Percentiles rank a stretch among this genome's conserved stretches.
These are phyloP conservation scores for Chalcosyrphus nemorum DNA, from an alignment of 2,888 invertebrate genomes.

Conservation along the genomic window DNA sequence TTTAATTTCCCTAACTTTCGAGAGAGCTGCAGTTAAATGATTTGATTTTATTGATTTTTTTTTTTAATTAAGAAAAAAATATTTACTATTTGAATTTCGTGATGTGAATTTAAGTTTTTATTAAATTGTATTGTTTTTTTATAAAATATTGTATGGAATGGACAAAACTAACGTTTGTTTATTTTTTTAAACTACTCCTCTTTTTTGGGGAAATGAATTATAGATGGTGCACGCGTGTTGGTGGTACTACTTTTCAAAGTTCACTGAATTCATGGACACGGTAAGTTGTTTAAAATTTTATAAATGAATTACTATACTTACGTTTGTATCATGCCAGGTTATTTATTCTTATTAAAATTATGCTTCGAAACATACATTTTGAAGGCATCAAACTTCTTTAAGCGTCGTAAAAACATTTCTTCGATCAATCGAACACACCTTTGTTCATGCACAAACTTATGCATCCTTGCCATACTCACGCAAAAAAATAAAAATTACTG, in stretches of 20 bases:
- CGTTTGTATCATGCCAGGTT: not conserved
- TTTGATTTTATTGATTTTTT: constrained; percentile 15
- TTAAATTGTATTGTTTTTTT: not conserved
- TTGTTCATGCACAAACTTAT: too few relatives aligned
- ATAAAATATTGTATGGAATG: constrained; percentile 50
- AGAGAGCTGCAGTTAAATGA: constrained; percentile 78
- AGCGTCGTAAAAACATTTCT: too few relatives aligned
- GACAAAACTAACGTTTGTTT: constrained; percentile 57
- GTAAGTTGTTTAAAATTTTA: constrained; percentile 84
- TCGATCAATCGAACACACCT: too few relatives aligned
- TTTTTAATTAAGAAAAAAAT: constrained; percentile 7
- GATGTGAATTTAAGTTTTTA: constrained; percentile 37
- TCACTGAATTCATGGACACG: constrained; percentile 97
- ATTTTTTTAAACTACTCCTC: constrained; percentile 35
- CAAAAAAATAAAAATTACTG: too few relatives aligned
- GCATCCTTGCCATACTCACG: too few relatives aligned
- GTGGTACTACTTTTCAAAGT: constrained; percentile 98
- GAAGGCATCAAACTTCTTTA: too few relatives aligned
- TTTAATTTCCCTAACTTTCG: constrained; percentile 75
- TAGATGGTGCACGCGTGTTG: constrained; percentile 97
- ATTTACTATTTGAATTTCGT: constrained; percentile 29
- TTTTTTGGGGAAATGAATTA: constrained; percentile 13
- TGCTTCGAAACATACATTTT: too few relatives aligned
- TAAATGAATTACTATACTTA: too few relatives aligned
- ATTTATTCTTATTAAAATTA: not conserved